phyloP scores from a whole-genome alignment of 2,113 vertebrate genomes.

The Oryzias celebensis region DNA sequence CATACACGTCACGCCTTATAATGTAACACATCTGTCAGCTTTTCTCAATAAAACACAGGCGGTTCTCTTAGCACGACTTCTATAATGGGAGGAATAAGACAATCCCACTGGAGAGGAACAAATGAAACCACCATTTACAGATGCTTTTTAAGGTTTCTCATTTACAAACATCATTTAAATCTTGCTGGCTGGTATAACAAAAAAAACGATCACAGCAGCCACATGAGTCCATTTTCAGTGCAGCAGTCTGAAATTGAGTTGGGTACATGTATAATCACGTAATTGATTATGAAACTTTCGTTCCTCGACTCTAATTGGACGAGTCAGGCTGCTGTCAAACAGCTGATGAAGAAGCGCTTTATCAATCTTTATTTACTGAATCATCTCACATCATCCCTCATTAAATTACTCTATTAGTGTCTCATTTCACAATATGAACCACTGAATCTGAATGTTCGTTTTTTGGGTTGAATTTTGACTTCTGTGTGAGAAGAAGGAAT shows the following conservation, averaged over 20 bases:
- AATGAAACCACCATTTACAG: not conserved
- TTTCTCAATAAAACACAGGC: conserved; percentile 49
- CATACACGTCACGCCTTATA: conserved; percentile 54
- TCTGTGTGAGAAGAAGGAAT: too few species aligned
- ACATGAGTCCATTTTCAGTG: conserved; percentile 4
- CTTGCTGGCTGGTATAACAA: not conserved
- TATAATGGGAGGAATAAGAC: conserved; percentile 18
- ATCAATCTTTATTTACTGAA: conserved; percentile 13
- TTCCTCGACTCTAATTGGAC: conserved; percentile 29
- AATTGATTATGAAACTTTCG: conserved; percentile 22
- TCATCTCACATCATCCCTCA: not conserved
- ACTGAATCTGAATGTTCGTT: too few species aligned
- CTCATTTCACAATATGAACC: too few species aligned
- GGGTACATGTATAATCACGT: conserved; percentile 29
- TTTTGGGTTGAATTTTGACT: too few species aligned
- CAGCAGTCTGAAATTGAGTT: conserved; percentile 14
- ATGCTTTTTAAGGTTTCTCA: not conserved
- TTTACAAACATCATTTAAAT: not conserved
- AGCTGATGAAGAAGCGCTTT: conserved; percentile 26
- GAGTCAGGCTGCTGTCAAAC: conserved; percentile 25
- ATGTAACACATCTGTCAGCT: conserved; percentile 67
- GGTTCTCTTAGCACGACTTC: conserved; percentile 39
- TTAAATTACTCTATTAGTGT: too few species aligned
- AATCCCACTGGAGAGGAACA: conserved; percentile 13
- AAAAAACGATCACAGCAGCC: not conserved